phyloP scores from a whole-genome alignment of 2,797 vertebrate genomes.

The Thamnophis elegans region DNA sequence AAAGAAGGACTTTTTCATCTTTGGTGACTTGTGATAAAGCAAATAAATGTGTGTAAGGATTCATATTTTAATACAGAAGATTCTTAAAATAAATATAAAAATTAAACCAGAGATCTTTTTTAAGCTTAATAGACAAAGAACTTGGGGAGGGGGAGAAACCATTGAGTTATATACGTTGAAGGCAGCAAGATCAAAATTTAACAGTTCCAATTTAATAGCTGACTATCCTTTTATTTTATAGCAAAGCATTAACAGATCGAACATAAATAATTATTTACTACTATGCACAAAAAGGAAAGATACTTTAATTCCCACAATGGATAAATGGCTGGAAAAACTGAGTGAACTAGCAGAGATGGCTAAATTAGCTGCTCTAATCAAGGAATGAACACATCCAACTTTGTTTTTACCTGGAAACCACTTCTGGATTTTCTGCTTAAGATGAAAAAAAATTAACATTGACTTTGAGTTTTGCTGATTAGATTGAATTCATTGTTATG shows the following conservation, averaged over 20 bases:
- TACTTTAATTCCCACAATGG: neutral
- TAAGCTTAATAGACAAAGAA: neutral
- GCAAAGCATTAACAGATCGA: neutral
- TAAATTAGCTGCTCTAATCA: neutral
- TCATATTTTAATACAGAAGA: neutral
- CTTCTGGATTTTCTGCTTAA: neutral
- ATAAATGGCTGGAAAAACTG: neutral
- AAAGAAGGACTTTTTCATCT: neutral
- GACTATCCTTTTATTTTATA: neutral
- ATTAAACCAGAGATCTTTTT: neutral
- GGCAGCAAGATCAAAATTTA: neutral
- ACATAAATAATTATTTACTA: neutral
- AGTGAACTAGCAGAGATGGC: neutral
- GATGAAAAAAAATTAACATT: neutral
- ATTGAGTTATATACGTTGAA: neutral
- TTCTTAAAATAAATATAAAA: neutral
- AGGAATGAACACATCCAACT: neutral
- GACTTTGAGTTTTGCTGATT: neutral
- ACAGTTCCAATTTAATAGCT: neutral
- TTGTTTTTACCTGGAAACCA: neutral
- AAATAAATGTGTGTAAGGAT: neutral
- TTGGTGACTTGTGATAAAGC: neutral
- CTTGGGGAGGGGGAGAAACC: neutral
- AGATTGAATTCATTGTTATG: neutral
- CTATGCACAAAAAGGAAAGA: neutral